Evolutionary conservation across 1,140 invertebrate genomes (phyloP).

Genomic region (Bombus difficillimus): DNA sequence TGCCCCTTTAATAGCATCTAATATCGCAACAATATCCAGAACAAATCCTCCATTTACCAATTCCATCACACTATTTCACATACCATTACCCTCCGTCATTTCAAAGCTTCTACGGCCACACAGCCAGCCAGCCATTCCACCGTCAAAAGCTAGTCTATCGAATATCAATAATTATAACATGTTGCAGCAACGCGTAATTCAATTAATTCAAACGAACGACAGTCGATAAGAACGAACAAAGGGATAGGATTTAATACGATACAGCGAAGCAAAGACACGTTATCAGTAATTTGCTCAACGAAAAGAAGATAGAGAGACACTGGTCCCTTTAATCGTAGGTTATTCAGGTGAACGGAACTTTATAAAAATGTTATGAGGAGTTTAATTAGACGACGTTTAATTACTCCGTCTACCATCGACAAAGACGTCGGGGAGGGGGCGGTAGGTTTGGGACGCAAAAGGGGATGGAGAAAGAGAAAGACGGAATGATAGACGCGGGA

Average conservation of each 20-base stretch:
- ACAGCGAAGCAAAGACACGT: neutral
- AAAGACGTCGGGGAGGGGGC: slow-evolving; percentile 10
- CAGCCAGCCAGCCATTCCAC: too few relatives aligned
- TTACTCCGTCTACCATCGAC: slow-evolving; percentile 66
- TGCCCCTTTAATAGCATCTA: neutral
- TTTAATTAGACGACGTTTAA: slow-evolving; percentile 77
- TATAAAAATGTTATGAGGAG: slow-evolving; percentile 80
- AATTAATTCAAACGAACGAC: neutral
- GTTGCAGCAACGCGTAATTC: neutral
- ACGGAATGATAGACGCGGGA: neutral
- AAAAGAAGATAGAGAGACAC: neutral
- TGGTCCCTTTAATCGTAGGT: slow-evolving; percentile 20
- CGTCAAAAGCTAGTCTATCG: neutral
- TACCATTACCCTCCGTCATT: neutral
- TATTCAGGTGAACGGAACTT: slow-evolving; percentile 68
- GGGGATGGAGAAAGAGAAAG: slow-evolving; percentile 7
- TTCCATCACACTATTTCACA: neutral
- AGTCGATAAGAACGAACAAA: neutral
- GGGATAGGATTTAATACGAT: too few relatives aligned
- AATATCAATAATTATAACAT: slow-evolving; percentile 17
- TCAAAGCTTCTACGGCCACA: neutral
- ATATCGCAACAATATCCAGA: neutral
- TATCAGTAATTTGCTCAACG: slow-evolving; percentile 10
- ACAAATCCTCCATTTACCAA: neutral
- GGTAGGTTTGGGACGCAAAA: too few relatives aligned